Evolutionary conservation across 2,888 invertebrate species (phyloP).

Genomic region (Lacanobia wlatinum): DNA sequence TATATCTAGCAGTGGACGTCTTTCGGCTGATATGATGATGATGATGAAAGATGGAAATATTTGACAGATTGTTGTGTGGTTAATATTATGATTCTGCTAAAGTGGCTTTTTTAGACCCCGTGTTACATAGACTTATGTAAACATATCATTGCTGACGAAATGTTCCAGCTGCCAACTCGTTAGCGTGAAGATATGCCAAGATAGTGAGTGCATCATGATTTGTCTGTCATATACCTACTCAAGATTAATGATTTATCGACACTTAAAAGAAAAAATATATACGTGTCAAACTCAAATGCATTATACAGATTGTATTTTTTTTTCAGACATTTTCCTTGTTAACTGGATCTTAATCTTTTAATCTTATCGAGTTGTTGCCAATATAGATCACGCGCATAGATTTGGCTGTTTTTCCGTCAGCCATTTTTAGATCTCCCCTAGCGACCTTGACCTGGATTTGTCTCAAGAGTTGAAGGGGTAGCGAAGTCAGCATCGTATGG

Average conservation of each 20-base stretch:
- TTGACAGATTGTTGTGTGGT: no score
- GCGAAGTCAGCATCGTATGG: conserved; percentile 1
- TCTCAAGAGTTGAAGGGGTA: conserved; percentile 10
- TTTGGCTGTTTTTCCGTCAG: conserved; percentile 17
- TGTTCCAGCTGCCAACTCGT: no score
- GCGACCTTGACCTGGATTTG: conserved; percentile 26
- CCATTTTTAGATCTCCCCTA: conserved; percentile 14
- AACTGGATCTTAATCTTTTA: neutral
- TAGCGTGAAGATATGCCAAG: neutral
- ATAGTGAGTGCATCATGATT: neutral
- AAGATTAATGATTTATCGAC: conserved; percentile 2
- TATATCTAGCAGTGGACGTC: no score
- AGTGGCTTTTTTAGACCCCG: no score
- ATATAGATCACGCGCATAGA: conserved; percentile 24
- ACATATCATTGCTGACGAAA: no score
- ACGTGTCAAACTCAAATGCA: neutral
- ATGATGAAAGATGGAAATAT: no score
- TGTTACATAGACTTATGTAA: no score
- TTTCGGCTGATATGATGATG: no score
- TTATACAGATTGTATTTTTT: conserved; percentile 4
- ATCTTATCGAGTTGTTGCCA: conserved; percentile 7
- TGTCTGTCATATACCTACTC: neutral
- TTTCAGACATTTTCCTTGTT: conserved; percentile 13
- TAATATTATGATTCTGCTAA: no score
- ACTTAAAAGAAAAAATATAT: neutral